phyloP scores from a whole-genome alignment of 2,797 vertebrate species.

The Setipinna tenuifilis region DNA sequence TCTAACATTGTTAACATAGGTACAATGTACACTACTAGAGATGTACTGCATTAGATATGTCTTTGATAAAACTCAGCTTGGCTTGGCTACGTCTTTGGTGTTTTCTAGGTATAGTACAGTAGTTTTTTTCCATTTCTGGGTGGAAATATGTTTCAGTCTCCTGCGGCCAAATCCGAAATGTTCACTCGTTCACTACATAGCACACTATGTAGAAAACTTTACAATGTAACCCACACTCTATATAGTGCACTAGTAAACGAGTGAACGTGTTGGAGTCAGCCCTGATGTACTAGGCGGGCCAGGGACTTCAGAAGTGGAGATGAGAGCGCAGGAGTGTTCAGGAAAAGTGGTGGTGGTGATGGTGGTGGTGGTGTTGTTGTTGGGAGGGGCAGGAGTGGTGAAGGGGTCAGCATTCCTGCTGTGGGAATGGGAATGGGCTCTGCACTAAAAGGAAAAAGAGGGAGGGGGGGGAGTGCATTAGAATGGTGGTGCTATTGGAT shows the following conservation, averaged over 20 bases:
- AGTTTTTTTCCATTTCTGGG: background rate
- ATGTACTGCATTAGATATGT: background rate
- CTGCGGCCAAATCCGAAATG: no score
- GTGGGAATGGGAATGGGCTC: slow-evolving; percentile 52
- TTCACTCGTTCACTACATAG: no score
- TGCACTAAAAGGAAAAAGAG: background rate
- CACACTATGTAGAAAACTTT: no score
- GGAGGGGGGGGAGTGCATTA: background rate
- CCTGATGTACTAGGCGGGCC: background rate
- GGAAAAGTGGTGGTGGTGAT: slow-evolving; percentile 8
- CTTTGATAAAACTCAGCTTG: no score
- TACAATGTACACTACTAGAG: background rate
- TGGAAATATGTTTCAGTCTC: background rate
- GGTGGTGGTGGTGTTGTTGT: background rate
- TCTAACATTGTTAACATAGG: background rate
- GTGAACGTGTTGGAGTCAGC: no score
- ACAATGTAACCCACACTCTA: no score
- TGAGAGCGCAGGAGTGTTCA: background rate
- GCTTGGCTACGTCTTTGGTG: no score
- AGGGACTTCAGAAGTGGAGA: background rate
- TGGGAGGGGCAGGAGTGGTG: background rate
- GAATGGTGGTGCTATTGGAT: background rate
- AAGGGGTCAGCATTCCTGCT: slow-evolving; percentile 42
- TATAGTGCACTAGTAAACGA: no score
- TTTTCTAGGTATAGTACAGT: background rate